Evolutionary conservation across 2,888 invertebrate species (phyloP).

Genomic region (Andricus curvator): DNA sequence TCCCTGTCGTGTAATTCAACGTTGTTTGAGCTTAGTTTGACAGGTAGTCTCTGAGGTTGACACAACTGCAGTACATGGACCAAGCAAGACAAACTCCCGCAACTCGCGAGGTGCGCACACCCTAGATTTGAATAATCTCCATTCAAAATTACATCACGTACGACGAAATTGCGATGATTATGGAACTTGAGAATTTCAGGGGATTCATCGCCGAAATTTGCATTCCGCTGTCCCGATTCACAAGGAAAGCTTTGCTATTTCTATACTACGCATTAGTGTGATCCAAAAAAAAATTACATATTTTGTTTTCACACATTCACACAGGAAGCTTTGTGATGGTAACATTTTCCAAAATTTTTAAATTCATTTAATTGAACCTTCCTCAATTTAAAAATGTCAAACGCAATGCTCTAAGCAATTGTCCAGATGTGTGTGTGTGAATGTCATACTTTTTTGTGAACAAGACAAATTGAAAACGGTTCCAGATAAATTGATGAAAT

Average conservation of each 20-base stretch:
- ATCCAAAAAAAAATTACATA: too few relatives aligned
- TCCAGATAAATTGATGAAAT: too few relatives aligned
- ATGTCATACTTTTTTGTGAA: too few relatives aligned
- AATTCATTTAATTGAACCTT: too few relatives aligned
- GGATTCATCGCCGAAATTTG: conserved; percentile 64
- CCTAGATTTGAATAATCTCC: conserved; percentile 70
- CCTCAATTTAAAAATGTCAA: too few relatives aligned
- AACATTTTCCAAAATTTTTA: too few relatives aligned
- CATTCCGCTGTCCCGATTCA: conserved; percentile 55
- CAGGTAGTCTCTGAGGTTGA: conserved; percentile 61
- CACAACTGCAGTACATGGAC: conserved; percentile 45
- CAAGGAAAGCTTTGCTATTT: background rate
- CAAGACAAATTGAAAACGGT: too few relatives aligned
- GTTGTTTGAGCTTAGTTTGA: conserved; percentile 63
- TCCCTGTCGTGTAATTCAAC: conserved; percentile 43
- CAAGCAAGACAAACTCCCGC: conserved; percentile 53
- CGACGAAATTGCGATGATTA: conserved; percentile 71
- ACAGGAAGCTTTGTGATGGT: too few relatives aligned
- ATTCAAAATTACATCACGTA: conserved; percentile 72
- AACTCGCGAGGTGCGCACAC: conserved; percentile 54
- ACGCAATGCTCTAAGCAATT: too few relatives aligned
- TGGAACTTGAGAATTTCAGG: conserved; percentile 69
- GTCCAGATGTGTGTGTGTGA: too few relatives aligned
- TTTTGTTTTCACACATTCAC: too few relatives aligned
- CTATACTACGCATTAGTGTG: background rate